These are phyloP conservation scores for Micoletzkya japonica DNA, from an alignment of 2,888 invertebrate species.

Conservation along the genomic window DNA sequence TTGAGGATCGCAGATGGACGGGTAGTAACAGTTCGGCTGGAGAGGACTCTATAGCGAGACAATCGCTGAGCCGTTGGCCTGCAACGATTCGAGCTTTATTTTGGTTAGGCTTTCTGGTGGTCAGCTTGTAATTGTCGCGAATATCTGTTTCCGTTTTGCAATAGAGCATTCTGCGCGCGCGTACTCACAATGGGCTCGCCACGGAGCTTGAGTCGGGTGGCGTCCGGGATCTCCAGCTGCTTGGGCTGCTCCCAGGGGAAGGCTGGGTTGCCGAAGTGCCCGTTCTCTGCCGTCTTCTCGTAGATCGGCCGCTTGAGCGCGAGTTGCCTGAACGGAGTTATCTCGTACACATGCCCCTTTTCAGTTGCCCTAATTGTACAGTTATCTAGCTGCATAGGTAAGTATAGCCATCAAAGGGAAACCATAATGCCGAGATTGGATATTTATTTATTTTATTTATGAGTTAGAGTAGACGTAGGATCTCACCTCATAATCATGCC, in stretches of 20 bases:
- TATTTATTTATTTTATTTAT: too few relatives aligned
- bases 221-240: conserved; percentile 67
- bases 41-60: background rate
- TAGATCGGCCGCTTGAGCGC: conserved; percentile 47
- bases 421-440: too few relatives aligned
- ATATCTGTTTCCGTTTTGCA: background rate
- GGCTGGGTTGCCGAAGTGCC: conserved; percentile 42
- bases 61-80: background rate
- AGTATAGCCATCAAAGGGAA: too few relatives aligned
- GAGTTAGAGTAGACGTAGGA: too few relatives aligned
- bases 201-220: background rate
- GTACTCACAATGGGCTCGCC: background rate
- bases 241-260: conserved; percentile 91
- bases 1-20: too few relatives aligned
- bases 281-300: conserved; percentile 48
- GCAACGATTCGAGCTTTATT: background rate
- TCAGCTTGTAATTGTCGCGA: background rate
- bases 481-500: conserved; percentile 95
- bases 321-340: conserved; percentile 38
- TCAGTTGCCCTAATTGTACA: too few relatives aligned
- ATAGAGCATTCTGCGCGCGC: background rate
- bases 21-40: too few relatives aligned
- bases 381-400: too few relatives aligned
- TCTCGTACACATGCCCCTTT: too few relatives aligned
- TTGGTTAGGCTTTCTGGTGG: too few relatives aligned